Base-by-base conservation (phyloP, 2,797 vertebrate species). In the Esox lucius region DNA sequence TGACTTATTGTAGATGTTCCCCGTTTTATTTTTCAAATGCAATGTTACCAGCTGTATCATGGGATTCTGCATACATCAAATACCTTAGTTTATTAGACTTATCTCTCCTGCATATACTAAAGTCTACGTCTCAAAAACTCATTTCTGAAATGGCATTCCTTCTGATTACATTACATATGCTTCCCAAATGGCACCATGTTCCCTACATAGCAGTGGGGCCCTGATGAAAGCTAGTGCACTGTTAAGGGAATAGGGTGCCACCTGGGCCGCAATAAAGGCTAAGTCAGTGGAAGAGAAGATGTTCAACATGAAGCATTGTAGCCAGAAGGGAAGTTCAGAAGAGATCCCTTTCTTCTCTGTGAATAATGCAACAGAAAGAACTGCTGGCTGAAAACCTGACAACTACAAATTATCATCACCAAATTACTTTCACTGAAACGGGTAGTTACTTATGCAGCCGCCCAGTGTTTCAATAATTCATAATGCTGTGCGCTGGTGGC, bases 401-500 rank as follows among this genome's bases (percentile, higher is more conserved):
- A 78, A 74, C 70, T 67, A 84, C 84, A 80, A 82, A 82, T 82
- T 84, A 83, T 84, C 71, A 59, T 83, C 77, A 81, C 73, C 62
- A 84, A 75, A 87, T 89, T 66, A 79, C 71, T 83, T 59, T 16
- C 28, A 48, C 70, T 72, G 61, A 84, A 84, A 86, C 49, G 75
- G 19, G 46, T 73, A 31, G 85, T 74, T 72, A 31, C 84, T 74
- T 71, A 82, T 80, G 87, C 80, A 75, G 83, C 79, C 83, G 33
- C 33, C 33, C 87, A 51, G 49, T 86, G 77, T 85, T 87, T 90
- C 74, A 79, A 81, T 83, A 81, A 88, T 85, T 86, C 80, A 87
- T 81, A 73, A 86, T 77, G 78, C 24, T 61, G 59, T 61, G 59
- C 81, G 56, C 78, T 78, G 82, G 87, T 82, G 70, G 75, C 80